Evolutionary conservation across 2,888 invertebrate species (phyloP), one percentile per base, ranked within the genome.

Genomic region (Seira ritae): DNA sequence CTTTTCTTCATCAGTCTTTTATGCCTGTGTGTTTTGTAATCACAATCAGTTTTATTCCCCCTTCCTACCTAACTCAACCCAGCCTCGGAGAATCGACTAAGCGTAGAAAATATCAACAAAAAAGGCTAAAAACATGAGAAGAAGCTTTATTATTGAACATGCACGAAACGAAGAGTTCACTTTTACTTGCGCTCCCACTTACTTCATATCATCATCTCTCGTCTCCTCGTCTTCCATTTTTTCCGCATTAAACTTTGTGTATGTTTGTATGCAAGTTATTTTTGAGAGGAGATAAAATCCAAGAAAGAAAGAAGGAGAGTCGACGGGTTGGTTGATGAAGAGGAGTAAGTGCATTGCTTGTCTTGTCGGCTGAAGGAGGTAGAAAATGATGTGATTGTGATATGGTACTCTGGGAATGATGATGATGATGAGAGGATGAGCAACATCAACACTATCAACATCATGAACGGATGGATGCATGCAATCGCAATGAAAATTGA

Each of bases 91-190:
- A 80, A 46, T 60, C 68, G 73, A 80, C 68, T 50, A 68, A 42
- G 69, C 60, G 68, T 73, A 69, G 24, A 71, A 46, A 60, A 31
- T 31, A 31, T 31, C 19, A 31, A 31, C 37, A 73, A 22, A 68
- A 55, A 50, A 42, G 23, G 50, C 19, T 15, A 65, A 46, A 78
- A 66, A 46, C 31, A 76, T 55, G 69, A 20, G 71, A 31, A 46
- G 22, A 66, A 42, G 65, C 31, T 31, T 31, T 31, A 31, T 31
- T 31, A 31, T 31, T 31, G 31, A 31, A 31, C 31, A 31, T 31
- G 31, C 8, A 31, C 65, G 23, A 72, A 24, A 50, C 71, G 79
- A 79, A 73, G 80, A 80, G 80, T 80, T 80, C 80, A 80, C 80
- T 80, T 80, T 80, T 70, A 80, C 70, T 31, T 31, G 31, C 72